A percentile compares a stretch with the other conserved stretches of the same genome.
Conservation (phyloP, 2,797 vertebrate species). For the Rhodeus uyekii region DNA sequence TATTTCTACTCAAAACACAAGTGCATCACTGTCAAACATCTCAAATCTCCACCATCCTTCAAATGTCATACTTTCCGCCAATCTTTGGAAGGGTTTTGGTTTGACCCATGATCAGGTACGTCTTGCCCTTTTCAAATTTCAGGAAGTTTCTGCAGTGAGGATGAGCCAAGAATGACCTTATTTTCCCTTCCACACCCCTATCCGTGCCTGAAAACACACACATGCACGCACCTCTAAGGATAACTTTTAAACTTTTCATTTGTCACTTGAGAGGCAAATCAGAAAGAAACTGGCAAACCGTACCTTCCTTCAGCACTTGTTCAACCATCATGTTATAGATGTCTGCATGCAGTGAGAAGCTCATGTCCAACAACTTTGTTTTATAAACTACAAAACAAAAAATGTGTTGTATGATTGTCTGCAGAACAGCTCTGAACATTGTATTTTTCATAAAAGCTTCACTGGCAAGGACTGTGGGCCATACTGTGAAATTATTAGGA, state of each 20-base stretch:
- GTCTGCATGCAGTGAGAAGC: not conserved
- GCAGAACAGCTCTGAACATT: not conserved
- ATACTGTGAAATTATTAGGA: not conserved
- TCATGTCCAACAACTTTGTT: not conserved
- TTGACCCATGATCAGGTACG: slow-evolving; percentile 77
- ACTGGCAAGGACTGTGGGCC: not conserved
- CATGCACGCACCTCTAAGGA: not conserved
- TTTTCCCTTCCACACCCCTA: slow-evolving; percentile 39
- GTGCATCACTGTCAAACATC: not conserved
- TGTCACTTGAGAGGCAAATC: no score
- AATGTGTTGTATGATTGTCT: not conserved
- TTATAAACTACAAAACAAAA: slow-evolving; percentile 49
- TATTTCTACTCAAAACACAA: not conserved
- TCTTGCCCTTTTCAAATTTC: slow-evolving; percentile 52
- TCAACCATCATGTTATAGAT: slow-evolving; percentile 41
- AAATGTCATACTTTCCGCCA: slow-evolving; percentile 32
- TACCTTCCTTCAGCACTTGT: slow-evolving; percentile 51
- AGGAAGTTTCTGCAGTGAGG: slow-evolving; percentile 67
- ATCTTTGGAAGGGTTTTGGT: slow-evolving; percentile 58
- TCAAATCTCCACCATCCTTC: not conserved
- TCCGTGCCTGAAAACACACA: slow-evolving; percentile 65
- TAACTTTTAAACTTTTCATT: no score
- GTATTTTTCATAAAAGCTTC: no score
- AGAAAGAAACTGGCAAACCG: not conserved
- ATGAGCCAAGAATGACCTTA: slow-evolving; percentile 66